phyloP scores from a whole-genome alignment of 2,888 invertebrate species.

The Tiphia femorata region DNA sequence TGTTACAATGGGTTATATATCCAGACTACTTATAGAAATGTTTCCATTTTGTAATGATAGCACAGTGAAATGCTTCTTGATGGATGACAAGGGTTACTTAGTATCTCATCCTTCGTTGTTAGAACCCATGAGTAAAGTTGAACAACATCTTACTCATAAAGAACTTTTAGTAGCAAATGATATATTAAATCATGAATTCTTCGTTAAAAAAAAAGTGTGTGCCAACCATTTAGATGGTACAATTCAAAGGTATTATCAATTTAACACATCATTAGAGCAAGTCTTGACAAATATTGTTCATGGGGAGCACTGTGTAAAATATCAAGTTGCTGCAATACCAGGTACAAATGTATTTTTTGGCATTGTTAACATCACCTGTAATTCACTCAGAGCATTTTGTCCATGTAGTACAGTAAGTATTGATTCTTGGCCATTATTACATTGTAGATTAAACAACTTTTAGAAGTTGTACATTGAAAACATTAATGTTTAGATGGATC shows the following conservation, averaged over 20 bases:
- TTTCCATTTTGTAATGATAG: constrained; percentile 78
- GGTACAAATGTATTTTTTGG: constrained; percentile 92
- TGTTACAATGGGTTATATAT: constrained; percentile 87
- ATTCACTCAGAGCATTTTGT: constrained; percentile 85
- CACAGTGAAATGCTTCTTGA: constrained; percentile 85
- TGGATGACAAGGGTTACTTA: constrained; percentile 91
- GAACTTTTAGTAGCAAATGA: constrained; percentile 92
- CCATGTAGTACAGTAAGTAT: constrained; percentile 86
- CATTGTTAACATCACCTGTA: constrained; percentile 89
- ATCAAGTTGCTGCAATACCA: constrained; percentile 84
- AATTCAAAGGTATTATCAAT: constrained; percentile 83
- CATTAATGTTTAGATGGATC: constrained; percentile 74
- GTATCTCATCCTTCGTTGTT: constrained; percentile 88
- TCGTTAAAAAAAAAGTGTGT: constrained; percentile 87
- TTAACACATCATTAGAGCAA: constrained; percentile 83
- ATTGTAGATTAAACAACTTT: not conserved
- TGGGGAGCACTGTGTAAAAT: constrained; percentile 90
- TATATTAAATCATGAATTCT: constrained; percentile 85
- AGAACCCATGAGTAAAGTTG: constrained; percentile 78
- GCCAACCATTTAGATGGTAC: constrained; percentile 88
- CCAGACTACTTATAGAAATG: constrained; percentile 81
- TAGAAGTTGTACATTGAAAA: not conserved
- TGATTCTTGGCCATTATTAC: constrained; percentile 5
- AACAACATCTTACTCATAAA: constrained; percentile 91
- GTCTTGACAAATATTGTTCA: constrained; percentile 87